Conservation (phyloP, 2,113 vertebrate genomes). For the Sturnira hondurensis region DNA sequence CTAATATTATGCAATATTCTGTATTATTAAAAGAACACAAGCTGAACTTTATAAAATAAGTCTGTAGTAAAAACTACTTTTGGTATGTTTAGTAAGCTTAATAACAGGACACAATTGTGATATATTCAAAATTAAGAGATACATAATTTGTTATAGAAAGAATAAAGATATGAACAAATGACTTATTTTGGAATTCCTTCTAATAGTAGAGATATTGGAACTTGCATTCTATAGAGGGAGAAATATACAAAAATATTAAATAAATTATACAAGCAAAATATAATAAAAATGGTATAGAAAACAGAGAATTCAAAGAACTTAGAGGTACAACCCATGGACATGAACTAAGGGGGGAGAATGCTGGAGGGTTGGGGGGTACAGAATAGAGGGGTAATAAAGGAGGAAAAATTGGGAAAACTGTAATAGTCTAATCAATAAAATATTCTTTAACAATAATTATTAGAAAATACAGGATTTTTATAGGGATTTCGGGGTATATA, state of each 20-base stretch:
- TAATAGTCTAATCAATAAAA: no score
- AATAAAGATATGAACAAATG: neutral
- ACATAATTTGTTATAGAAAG: neutral
- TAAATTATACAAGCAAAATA: neutral
- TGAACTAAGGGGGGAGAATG: no score
- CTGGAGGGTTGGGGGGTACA: no score
- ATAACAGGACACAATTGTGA: neutral
- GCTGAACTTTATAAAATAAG: neutral
- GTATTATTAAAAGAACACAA: neutral
- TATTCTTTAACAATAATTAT: neutral
- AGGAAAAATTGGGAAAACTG: no score
- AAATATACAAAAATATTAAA: neutral
- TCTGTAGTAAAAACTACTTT: neutral
- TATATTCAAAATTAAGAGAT: neutral
- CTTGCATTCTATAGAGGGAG: neutral
- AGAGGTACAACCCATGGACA: no score
- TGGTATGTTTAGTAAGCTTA: neutral
- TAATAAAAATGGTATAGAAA: no score
- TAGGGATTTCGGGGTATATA: neutral
- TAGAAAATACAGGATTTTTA: neutral
- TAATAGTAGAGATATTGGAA: neutral
- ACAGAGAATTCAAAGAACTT: no score
- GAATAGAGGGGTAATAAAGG: no score
- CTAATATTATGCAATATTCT: neutral
- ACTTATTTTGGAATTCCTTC: neutral